Evolutionary conservation across 2,888 invertebrate genomes (phyloP), one percentile per base, ranked within the genome.

Genomic region (Prosopocoilus inquinatus): DNA sequence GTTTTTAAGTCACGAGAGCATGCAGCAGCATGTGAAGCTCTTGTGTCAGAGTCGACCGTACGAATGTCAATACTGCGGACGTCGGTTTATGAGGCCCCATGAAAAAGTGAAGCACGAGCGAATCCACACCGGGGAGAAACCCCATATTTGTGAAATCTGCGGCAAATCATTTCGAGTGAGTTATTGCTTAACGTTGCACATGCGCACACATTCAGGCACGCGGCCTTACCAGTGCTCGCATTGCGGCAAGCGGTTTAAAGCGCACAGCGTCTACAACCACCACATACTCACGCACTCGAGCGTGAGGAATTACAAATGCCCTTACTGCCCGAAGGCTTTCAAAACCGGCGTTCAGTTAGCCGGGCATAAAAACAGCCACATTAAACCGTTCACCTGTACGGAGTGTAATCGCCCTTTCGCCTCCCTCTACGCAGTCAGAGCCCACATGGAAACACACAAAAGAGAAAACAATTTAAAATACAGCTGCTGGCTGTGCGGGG

Each of bases 51-150:
- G 76, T 51, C 74, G 80, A 11, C 84, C 84, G 2, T 90, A 89
- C 72, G 82, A 81, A 47, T 91, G 91, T 66, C 81, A 85, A 55
- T 90, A 85, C 69, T 91, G 91, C 66, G 84, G 83, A 0, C 80
- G 88, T 51, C 80, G 85, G 58, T 91, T 91, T 66, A 80, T 84
- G 2, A 79, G 89, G 39, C 90, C 91, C 0, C 89, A 89, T 65
- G 90, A 91, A 66, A 90, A 90, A 74, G 90, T 91, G 1, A 90
- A 90, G 73, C 91, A 91, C 66, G 91, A 91, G 74, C 80, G 91
- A n/a, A 87, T 90, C 67, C 91, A 91, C 65, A 91, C 91, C 0
- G 85, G 85, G 1, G 90, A 90, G 68, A 90, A 90, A 66, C 91
- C 91, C 0, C 88, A 90, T 67, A 80, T 84, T 51, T 91, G 91